phyloP scores from a whole-genome alignment of 2,888 invertebrate genomes.

The Thymelicus lineola region DNA sequence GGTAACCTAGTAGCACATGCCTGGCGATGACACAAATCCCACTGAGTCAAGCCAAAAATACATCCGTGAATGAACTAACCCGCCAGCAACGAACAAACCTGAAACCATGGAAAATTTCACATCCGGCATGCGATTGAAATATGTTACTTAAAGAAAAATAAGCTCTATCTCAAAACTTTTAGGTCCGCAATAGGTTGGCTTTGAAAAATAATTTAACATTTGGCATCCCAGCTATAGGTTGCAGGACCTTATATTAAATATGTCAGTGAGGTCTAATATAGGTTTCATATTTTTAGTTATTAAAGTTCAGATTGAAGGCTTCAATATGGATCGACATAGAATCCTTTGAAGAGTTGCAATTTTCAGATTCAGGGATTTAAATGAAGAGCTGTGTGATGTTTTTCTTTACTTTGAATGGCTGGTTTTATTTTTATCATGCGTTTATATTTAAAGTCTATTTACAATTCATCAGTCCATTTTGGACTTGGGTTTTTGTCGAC shows the following conservation, averaged over 20 bases:
- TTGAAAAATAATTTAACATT: constrained; percentile 39
- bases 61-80: constrained; percentile 58
- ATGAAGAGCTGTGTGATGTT: too few species aligned
- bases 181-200: constrained; percentile 18
- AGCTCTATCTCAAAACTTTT: constrained; percentile 22
- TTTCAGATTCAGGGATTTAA: too few species aligned
- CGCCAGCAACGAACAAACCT: constrained; percentile 59
- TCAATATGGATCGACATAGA: not conserved
- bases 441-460: too few species aligned
- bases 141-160: constrained; percentile 32
- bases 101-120: constrained; percentile 76
- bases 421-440: too few species aligned
- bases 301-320: not conserved
- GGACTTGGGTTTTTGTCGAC: too few species aligned
- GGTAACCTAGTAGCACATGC: constrained; percentile 67
- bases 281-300: not conserved
- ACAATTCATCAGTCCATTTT: too few species aligned
- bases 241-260: constrained; percentile 39
- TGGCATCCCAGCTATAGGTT: constrained; percentile 39
- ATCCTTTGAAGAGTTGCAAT: too few species aligned
- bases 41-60: constrained; percentile 69
- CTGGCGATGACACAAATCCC: constrained; percentile 67
- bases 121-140: constrained; percentile 54
- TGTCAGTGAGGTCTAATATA: constrained; percentile 27
- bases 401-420: too few species aligned